Evolutionary conservation across 2,888 invertebrate genomes (phyloP), one percentile per base, ranked within the genome.

Genomic region (Andrena bicolor): DNA sequence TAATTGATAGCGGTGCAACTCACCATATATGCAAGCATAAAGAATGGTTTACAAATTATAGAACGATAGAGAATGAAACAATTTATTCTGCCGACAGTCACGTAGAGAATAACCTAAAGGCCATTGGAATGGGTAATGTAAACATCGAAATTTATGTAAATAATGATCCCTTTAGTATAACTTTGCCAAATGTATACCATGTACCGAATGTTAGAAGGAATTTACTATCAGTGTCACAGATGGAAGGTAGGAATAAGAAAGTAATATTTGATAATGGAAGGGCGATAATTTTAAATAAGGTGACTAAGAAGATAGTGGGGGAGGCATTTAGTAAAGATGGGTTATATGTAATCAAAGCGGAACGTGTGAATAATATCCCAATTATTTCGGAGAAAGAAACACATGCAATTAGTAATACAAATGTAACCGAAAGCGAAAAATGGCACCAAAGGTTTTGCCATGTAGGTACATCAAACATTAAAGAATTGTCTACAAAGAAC

Each of bases 121-220:
- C 68, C 6, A 26, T 20, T 10, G 72, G 72, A 4, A 56, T 76
- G 7, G 69, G 73, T n/a, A 48, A 81, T 23, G 8, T 81, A 10
- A 41, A 51, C 13, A 60, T 72, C 6, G 30, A 61, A 26, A 65
- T 49, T 6, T 20, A 58, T 28, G 71, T 72, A 26, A 60, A 68
- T 26, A 16, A 65, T 0, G 3, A 49, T n/a, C n/a, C 1, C 10
- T 41, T 26, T 7, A 32, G 10, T 2, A 74, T 74, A 60, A 74
- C 48, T 28, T 35, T 81, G 1, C 30, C 20, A 1, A 72, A 80
- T 20, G 68, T 80, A n/a, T 72, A 72, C 7, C 26, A 69, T 20
- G 65, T 81, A 6, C 77, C 77, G 2, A 64, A 69, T 35, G 53
- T 63, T 1, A 53, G 69, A n/a, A 68, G 74, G n/a, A 82, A 82